Evolutionary conservation across 2,113 vertebrate species (phyloP), one percentile per base, ranked within the genome.

Genomic region (Bungarus multicinctus): DNA sequence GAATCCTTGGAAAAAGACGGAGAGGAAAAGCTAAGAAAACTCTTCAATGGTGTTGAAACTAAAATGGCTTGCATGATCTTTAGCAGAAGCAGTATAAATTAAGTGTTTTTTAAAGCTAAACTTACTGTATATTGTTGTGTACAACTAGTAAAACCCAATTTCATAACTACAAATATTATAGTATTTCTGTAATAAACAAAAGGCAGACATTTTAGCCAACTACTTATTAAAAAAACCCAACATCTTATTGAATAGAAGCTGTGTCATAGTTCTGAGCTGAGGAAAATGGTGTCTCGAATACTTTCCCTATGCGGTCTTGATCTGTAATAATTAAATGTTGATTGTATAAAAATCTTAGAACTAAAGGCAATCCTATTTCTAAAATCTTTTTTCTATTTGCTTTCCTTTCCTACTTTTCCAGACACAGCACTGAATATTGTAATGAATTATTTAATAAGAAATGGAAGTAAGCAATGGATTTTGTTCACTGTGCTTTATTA

Each of bases 391-490:
- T 92, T 50, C 50, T 43, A 30, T 87, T 57, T 60, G 58, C 45
- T 94, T 50, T 81, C 1, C 8, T 0, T 86, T 88, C 5, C 1
- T 7, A 69, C 91, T 87, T 53, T 54, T 16, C 6, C n/a, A 7
- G 2, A 27, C 0, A 14, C 4, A 94, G 58, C 18, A 53, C 34
- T 52, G 30, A 89, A 22, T 1, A 90, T 2, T 0, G 9, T 34
- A 0, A 0, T 0, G 10, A 0, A 20, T 58, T 85, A 20, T 10
- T 1, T 1, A 0, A 55, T 0, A 3, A 7, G 25, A 7, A 69
- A 69, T 58, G 30, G 60, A 55, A 2, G 34, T 74, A 57, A 94
- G 6, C 25, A 23, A 45, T 60, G 55, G 23, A 89, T 45, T 16
- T 53, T 89, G 5, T 11, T 27, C 14, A 55, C 18, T 30, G 45